Base-by-base conservation (phyloP, 53 echinoderm and acorn worm genomes). In the Astropecten irregularis region DNA sequence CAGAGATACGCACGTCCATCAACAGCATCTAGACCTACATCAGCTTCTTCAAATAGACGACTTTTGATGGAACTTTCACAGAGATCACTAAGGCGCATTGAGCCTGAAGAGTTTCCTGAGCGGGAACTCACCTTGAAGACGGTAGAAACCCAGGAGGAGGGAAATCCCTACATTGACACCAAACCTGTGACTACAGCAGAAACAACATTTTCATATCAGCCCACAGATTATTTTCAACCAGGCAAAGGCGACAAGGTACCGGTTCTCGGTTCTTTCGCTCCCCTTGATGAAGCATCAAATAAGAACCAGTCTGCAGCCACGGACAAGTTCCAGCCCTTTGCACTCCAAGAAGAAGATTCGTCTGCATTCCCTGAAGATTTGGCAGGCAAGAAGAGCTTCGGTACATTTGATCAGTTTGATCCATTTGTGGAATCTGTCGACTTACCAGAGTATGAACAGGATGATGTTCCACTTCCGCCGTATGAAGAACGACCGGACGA, bases 251-350 rank as follows among this genome's bases (percentile, higher is more conserved):
- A 27, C 10, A 21, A 79, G 13, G 52, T 13, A 26, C 11, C 61
- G 27, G 47, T 46, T 47, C 62, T 79, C 39, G 61, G 79, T 47
- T 61, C 35, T 30, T 79, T 79, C 19, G 47, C 31, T 29, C 62
- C 62, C 10, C 8, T 62, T n/a, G 33, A 40, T 0, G 28, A 23
- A 47, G 21, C 49, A 15, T n/a, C n/a, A n/a, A 62, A 79, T 48
- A 44, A 46, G 26, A 79, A 79, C 47, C 79, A 79, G 34, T 62
- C 79, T 79, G 79, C 79, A 30, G 62, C 60, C 6, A 79, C 42
- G 26, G 32, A 44, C 14, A 9, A 3, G 47, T 48, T 47, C 69
- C 20, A 14, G 40, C 64, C 30, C 26, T 3, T 5, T 25, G 68
- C 18, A 33, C 33, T 33, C 9, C 32, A 3, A 0, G 13, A 71